Evolutionary conservation across 2,797 vertebrate genomes (phyloP).

Genomic region (Melanotaenia maccullochi): DNA sequence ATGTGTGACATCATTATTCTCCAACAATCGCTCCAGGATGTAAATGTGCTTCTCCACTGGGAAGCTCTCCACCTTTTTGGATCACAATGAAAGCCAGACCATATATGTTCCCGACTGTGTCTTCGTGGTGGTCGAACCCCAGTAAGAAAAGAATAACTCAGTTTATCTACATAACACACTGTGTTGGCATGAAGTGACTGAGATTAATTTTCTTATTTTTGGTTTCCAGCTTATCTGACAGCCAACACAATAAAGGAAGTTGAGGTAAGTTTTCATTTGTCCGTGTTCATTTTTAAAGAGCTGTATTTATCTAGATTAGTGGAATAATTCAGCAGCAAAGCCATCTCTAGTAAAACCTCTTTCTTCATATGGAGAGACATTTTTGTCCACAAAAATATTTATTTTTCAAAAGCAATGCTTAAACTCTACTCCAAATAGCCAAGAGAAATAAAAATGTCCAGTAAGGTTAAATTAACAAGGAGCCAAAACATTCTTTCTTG

Average conservation of each 20-base stretch:
- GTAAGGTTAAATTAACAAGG: no score
- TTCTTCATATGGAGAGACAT: no score
- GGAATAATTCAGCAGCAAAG: no score
- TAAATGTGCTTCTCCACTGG: background rate
- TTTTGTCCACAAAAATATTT: no score
- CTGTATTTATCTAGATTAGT: no score
- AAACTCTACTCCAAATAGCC: no score
- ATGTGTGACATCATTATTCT: no score
- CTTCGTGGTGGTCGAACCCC: conserved; percentile 61
- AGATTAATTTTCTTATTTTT: background rate
- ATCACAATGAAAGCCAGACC: conserved; percentile 37
- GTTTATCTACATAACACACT: background rate
- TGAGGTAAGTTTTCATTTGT: conserved; percentile 27
- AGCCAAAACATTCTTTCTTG: no score
- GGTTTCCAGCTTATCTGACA: conserved; percentile 31
- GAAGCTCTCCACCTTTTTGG: conserved; percentile 35
- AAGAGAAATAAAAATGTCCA: no score
- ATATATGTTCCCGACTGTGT: conserved; percentile 48
- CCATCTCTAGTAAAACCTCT: no score
- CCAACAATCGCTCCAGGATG: background rate
- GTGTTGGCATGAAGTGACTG: background rate
- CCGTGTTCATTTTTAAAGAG: background rate
- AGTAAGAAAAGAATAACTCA: conserved; percentile 32
- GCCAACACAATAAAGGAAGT: background rate
- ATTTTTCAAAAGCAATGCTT: background rate